These are phyloP conservation scores for Micropoecilia bifurca DNA, from an alignment of 2,797 vertebrate genomes.

Conservation along the genomic window DNA sequence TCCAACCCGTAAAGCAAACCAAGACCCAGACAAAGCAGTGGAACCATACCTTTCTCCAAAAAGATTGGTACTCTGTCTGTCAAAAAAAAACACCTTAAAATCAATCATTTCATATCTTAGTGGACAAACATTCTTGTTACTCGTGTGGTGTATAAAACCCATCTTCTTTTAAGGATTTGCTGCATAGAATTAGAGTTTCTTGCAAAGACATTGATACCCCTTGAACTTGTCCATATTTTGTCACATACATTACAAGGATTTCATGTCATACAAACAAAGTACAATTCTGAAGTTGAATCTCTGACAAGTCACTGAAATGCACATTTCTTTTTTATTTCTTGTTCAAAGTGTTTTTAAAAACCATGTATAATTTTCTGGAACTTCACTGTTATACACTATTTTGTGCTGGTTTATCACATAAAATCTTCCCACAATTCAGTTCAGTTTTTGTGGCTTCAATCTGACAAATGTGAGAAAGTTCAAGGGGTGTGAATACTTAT, in stretches of 20 bases:
- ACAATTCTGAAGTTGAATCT: neutral
- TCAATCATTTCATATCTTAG: neutral
- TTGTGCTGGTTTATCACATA: neutral
- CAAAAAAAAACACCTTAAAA: neutral
- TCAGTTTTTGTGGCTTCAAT: no score
- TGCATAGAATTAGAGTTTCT: neutral
- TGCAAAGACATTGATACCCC: neutral
- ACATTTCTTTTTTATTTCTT: neutral
- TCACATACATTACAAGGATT: neutral
- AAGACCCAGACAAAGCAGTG: slow-evolving; percentile 64
- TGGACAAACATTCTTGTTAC: slow-evolving; percentile 1
- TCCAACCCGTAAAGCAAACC: slow-evolving; percentile 60
- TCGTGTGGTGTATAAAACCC: neutral
- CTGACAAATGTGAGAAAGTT: neutral
- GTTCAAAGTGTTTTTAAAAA: neutral
- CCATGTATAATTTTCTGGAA: neutral
- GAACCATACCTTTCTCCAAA: slow-evolving; percentile 83
- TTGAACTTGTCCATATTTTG: neutral
- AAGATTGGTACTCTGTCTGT: slow-evolving; percentile 82
- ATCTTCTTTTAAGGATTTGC: neutral
- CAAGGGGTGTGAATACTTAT: neutral
- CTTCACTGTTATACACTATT: neutral
- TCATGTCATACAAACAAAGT: neutral
- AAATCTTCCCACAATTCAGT: neutral
- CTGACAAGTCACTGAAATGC: neutral